Evolutionary conservation across 2,888 invertebrate genomes (phyloP).

Genomic region (Panzeria rudis): DNA sequence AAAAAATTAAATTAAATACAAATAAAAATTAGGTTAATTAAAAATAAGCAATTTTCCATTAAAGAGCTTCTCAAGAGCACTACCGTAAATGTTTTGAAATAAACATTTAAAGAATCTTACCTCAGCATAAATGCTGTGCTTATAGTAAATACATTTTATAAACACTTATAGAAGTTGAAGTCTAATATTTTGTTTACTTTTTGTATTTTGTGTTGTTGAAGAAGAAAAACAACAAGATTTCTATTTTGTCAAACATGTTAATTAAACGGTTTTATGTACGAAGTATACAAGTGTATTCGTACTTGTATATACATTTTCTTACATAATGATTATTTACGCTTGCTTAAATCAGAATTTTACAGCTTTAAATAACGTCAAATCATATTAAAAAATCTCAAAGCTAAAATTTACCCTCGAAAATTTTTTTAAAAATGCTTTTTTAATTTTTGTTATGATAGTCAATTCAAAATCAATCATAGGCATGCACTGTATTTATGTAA

Average conservation of each 20-base stretch:
- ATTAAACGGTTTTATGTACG: slow-evolving; percentile 13
- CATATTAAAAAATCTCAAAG: not conserved
- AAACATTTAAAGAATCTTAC: not conserved
- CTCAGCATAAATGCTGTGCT: not conserved
- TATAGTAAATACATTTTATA: not conserved
- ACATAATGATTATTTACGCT: slow-evolving; percentile 59
- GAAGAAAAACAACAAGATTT: slow-evolving; percentile 24
- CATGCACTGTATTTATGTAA: not conserved
- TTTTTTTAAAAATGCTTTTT: not conserved
- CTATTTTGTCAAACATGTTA: slow-evolving; percentile 48
- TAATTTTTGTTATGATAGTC: too few relatives aligned
- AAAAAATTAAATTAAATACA: not conserved
- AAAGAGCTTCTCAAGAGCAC: slow-evolving; percentile 48
- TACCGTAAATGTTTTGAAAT: slow-evolving; percentile 23
- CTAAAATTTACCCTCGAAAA: not conserved
- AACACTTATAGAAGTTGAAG: slow-evolving; percentile 8
- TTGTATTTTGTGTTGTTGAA: slow-evolving; percentile 11
- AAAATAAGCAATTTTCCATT: slow-evolving; percentile 36
- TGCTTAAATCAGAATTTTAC: slow-evolving; percentile 49
- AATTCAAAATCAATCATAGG: too few relatives aligned
- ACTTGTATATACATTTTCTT: slow-evolving; percentile 1
- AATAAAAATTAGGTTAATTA: slow-evolving; percentile 50
- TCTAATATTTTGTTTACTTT: not conserved
- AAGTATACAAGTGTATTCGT: too few relatives aligned
- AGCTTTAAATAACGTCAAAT: slow-evolving; percentile 32